Percentiles rank a stretch among this genome's conserved stretches.
Evolutionary conservation across 2,113 vertebrate genomes (phyloP).

Genomic region (Periophthalmodon schlosseri): DNA sequence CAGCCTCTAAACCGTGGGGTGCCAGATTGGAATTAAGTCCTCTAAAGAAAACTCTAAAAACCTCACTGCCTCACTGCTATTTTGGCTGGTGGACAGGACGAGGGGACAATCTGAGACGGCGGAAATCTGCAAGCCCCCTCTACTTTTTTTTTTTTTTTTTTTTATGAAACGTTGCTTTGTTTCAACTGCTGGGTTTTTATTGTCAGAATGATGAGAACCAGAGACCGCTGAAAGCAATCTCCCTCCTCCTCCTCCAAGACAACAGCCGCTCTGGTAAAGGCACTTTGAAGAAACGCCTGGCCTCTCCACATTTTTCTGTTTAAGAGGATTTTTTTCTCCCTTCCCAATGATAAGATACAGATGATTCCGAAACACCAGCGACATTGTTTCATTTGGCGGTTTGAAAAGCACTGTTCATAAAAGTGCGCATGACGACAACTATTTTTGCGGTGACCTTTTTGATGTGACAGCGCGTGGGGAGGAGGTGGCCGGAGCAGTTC

Average conservation of each 20-base stretch:
- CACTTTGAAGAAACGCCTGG: conserved; percentile 69
- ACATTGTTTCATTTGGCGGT: conserved; percentile 56
- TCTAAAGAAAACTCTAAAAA: conserved; percentile 28
- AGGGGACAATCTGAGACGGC: conserved; percentile 43
- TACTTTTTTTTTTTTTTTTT: conserved; percentile 30
- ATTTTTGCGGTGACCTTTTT: conserved; percentile 18
- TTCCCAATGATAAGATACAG: conserved; percentile 75
- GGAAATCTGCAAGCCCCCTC: conserved; percentile 56
- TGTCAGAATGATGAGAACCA: conserved; percentile 81
- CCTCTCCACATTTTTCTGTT: conserved; percentile 74
- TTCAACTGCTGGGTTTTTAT: conserved; percentile 76
- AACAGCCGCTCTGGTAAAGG: conserved; percentile 58
- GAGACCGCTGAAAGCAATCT: conserved; percentile 58
- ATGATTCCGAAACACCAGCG: conserved; percentile 70
- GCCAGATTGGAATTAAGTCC: conserved; percentile 62
- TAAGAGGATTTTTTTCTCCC: conserved; percentile 46
- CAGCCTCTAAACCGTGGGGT: conserved; percentile 56
- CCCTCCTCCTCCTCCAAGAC: conserved; percentile 59
- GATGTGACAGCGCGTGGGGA: conserved; percentile 19
- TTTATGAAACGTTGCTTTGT: conserved; percentile 70
- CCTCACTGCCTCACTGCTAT: conserved; percentile 42
- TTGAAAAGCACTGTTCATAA: conserved; percentile 12
- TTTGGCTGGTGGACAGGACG: conserved; percentile 36
- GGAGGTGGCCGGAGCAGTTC: conserved; percentile 26
- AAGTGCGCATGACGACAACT: conserved; percentile 15